Percentiles rank a stretch among this genome's conserved stretches.
phyloP scores from a whole-genome alignment of 2,888 invertebrate genomes.

The Sipha maydis region DNA sequence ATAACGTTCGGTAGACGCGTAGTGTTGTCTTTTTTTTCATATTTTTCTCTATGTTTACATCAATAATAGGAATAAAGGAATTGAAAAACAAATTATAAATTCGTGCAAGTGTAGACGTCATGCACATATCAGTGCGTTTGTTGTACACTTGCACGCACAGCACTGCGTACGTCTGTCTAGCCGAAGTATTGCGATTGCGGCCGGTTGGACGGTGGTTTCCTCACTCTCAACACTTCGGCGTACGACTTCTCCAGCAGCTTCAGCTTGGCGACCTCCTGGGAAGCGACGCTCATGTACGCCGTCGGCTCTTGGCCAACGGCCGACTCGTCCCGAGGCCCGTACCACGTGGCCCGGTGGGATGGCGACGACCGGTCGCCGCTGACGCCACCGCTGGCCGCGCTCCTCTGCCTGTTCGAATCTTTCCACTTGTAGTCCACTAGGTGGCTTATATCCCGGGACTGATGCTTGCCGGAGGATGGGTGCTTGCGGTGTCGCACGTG shows the following conservation, averaged over 20 bases:
- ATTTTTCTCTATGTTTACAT: background rate
- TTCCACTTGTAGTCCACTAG: conserved; percentile 45
- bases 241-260: conserved; percentile 85
- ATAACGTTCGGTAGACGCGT: background rate
- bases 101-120: too few relatives aligned
- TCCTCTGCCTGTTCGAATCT: conserved; percentile 57
- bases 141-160: background rate
- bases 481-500: conserved; percentile 15
- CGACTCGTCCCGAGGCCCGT: conserved; percentile 58
- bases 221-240: conserved; percentile 77
- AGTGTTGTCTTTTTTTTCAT: background rate
- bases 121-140: too few relatives aligned
- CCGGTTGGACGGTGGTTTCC: conserved; percentile 36
- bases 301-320: background rate
- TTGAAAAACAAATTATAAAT: conserved; percentile 34
- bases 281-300: conserved; percentile 71
- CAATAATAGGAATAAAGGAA: conserved; percentile 32
- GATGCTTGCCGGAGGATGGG: conserved; percentile 5
- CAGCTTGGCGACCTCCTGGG: conserved; percentile 84
- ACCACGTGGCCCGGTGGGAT: conserved; percentile 63
- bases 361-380: background rate
- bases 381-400: background rate
- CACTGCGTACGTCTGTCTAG: too few relatives aligned
- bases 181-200: conserved; percentile 40
- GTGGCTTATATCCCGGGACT: conserved; percentile 44